Evolutionary conservation across 2,888 invertebrate genomes (phyloP), one percentile per base, ranked within the genome.

Genomic region (Acanthopleura granulata): DNA sequence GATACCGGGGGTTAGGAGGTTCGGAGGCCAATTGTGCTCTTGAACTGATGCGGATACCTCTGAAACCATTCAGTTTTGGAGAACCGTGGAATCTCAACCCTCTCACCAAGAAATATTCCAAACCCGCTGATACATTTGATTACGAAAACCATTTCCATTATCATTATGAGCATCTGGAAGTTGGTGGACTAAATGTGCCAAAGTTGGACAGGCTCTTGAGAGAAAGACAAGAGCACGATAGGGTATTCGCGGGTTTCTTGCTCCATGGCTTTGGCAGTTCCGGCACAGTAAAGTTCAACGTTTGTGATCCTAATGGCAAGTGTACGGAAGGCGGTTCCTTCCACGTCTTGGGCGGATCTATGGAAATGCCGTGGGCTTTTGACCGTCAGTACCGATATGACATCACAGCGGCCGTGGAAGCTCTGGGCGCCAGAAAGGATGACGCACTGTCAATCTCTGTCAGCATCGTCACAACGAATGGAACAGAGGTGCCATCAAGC

Each of bases 1-100:
- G 62, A 62, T 72, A 73, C 57, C 57, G 77, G 61, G 81, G 81
- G n/a, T 74, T 77, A n/a, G 70, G 72, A 70, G 78, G 79, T 49
- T 76, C 76, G 49, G 77, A 79, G 27, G 76, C 78, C 49, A 75
- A 81, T 75, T 81, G 81, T 69, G 81, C 81, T 29, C 40, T 81
- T 57, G 81, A 81, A 49, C 73, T 76, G 49, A 80, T 80, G 79
- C 49, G 61, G 25, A 49, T 62, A 0, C 78, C 80, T 0, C 57
- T 81, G 61, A 79, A 79, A 50, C 81, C 81, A 0, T 81, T 81
- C 77, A 77, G 77, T 61, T 81, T 81, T 72, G 81, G 81, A 22
- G 22, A 73, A n/a, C 81, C 81, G 0, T 81, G 79, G 77, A 81
- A 81, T 73, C 75, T 81, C 49, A 80, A 81, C 71, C 51, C 69